phyloP scores from a whole-genome alignment of 2,113 vertebrate species.

The Leptocoma aspasia region DNA sequence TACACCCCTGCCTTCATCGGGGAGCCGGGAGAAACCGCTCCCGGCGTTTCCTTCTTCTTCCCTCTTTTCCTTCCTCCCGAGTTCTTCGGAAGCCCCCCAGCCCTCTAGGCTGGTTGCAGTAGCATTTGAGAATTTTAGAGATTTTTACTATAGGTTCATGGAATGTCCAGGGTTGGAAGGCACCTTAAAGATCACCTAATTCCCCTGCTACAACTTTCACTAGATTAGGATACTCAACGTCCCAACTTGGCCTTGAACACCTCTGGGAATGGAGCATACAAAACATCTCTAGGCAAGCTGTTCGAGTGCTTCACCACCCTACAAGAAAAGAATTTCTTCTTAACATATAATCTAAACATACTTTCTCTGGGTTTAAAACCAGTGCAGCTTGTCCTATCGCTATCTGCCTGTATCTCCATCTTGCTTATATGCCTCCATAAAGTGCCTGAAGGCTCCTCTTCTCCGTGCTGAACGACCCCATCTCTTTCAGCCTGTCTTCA shows the following conservation, averaged over 20 bases:
- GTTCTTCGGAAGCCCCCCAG: background rate
- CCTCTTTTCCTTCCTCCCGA: background rate
- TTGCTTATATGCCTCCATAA: too few relatives aligned
- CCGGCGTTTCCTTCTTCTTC: accelerated
- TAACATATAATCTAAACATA: background rate
- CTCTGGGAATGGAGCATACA: background rate
- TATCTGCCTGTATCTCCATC: background rate
- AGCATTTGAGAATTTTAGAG: background rate
- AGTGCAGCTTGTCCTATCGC: accelerated
- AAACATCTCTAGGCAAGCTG: background rate
- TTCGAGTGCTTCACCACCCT: background rate
- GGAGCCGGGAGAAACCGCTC: accelerated
- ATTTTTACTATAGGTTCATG: background rate
- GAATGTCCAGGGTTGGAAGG: background rate
- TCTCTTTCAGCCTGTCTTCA: background rate
- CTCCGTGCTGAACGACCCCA: background rate
- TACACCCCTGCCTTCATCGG: background rate
- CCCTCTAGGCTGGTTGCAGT: background rate
- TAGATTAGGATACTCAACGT: too few relatives aligned
- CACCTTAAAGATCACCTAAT: background rate
- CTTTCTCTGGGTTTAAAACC: background rate
- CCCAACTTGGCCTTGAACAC: background rate
- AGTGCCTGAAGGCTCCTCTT: background rate
- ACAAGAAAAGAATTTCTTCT: background rate
- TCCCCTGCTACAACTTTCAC: background rate